These are phyloP conservation scores for Seira musarum DNA, from an alignment of 2,888 invertebrate species.

Conservation along the genomic window DNA sequence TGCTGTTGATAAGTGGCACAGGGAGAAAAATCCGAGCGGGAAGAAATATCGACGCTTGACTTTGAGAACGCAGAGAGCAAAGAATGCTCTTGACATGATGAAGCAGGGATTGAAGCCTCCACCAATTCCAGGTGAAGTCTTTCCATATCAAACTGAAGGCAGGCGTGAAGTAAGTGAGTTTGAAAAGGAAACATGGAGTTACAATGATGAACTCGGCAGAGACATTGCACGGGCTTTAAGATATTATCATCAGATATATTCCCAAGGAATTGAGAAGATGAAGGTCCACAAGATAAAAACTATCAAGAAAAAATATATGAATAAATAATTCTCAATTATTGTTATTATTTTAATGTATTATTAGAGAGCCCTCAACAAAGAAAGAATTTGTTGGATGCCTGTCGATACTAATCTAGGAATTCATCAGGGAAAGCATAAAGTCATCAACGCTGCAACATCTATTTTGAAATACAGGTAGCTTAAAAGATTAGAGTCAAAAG, in stretches of 20 bases:
- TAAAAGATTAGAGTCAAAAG: neutral
- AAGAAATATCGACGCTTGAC: constrained; percentile 31
- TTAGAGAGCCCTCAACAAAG: constrained; percentile 51
- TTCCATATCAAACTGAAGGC: constrained; percentile 55
- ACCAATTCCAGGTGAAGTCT: constrained; percentile 20
- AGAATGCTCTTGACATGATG: neutral
- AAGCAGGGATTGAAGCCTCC: neutral
- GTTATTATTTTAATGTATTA: no score
- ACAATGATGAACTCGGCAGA: constrained; percentile 51
- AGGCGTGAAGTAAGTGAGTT: constrained; percentile 43
- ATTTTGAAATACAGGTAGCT: constrained; percentile 55
- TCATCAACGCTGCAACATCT: constrained; percentile 31
- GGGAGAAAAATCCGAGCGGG: constrained; percentile 50
- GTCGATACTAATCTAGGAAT: constrained; percentile 57
- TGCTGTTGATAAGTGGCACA: constrained; percentile 60
- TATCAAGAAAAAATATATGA: neutral
- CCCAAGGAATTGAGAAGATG: constrained; percentile 43
- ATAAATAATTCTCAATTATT: constrained; percentile 11
- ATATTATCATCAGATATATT: constrained; percentile 56
- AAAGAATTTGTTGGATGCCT: constrained; percentile 54
- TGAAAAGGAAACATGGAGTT: constrained; percentile 55
- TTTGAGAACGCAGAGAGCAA: constrained; percentile 8
- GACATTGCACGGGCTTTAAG: constrained; percentile 41
- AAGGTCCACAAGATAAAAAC: no score
- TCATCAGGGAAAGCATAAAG: constrained; percentile 36